Base-by-base conservation (phyloP, 2,113 vertebrate species). In the Daphoenositta chrysoptera region DNA sequence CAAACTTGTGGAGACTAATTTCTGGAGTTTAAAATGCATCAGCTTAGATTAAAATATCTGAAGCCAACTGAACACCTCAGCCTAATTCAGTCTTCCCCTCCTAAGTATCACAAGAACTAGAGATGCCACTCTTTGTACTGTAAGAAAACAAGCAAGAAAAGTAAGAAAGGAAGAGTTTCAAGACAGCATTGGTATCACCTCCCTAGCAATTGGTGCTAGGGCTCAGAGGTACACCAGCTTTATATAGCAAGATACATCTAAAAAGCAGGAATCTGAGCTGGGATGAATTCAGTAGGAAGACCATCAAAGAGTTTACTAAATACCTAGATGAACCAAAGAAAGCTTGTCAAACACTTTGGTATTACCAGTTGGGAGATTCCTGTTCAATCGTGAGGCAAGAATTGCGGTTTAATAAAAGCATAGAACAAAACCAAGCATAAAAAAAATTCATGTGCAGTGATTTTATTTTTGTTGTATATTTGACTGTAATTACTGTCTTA, bases 381-480 rank as follows among this genome's bases (percentile, higher is more conserved):
- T 84, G 68, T 70, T 93, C 79, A 81, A 44, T 68, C 11, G 0
- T 33, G 72, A 96, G 79, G 88, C 88, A 93, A 90, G 76, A 97
- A 75, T 7, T 89, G 91, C 0, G 69, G 90, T 94, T 96, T 90
- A 95, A 94, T 92, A 88, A 94, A 83, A 7, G 60, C 57, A 82
- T 4, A 89, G 85, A 96, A 95, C 93, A 96, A 95, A 93, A 96
- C 85, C 66, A 69, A 90, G 50, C 85, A 88, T 66, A 83, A 94
- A 94, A 86, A 93, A 88, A 83, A 64, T 27, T 66, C 60, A 94
- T 89, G 93, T 94, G 88, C 93, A 88, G 77, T 75, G 92, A 93
- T 96, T 96, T 97, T 94, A 97, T 94, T 95, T 95, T 91, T 96
- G 93, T 94, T 96, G 88, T 96, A 86, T 95, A 95, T 96, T 97